These are phyloP conservation scores for Mizuhopecten yessoensis DNA, from an alignment of 1,140 invertebrate genomes.

Conservation along the genomic window DNA sequence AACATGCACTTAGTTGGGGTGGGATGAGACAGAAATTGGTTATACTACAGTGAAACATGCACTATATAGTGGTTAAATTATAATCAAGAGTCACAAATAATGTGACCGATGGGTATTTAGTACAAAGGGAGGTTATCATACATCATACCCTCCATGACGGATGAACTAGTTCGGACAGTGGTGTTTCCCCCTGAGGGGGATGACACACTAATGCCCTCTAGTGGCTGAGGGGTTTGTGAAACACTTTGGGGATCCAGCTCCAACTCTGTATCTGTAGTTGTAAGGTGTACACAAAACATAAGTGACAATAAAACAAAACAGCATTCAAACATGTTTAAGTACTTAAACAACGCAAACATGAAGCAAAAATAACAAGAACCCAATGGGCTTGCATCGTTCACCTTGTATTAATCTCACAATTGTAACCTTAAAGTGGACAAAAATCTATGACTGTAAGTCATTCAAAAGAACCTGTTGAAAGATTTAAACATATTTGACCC, in stretches of 20 bases:
- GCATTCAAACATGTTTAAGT: not conserved
- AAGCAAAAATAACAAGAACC: too few species aligned
- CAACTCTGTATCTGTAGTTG: slow-evolving; percentile 41
- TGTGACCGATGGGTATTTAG: not conserved
- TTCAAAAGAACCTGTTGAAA: too few species aligned
- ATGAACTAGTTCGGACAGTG: slow-evolving; percentile 31
- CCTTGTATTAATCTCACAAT: too few species aligned
- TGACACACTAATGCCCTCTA: slow-evolving; percentile 48
- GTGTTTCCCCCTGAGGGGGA: slow-evolving; percentile 15
- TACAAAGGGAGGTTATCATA: slow-evolving; percentile 9
- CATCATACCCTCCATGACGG: not conserved
- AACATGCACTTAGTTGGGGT: not conserved
- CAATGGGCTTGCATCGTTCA: too few species aligned
- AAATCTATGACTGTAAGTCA: too few species aligned
- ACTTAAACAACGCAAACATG: not conserved
- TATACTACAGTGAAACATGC: not conserved
- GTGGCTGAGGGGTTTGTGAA: slow-evolving; percentile 43
- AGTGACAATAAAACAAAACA: not conserved
- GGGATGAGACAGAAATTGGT: too few species aligned
- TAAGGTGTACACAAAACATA: slow-evolving; percentile 8
- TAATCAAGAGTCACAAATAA: not conserved
- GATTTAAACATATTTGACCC: too few species aligned
- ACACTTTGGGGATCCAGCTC: not conserved
- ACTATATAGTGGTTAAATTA: not conserved
- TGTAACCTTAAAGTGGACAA: too few species aligned